Evolutionary conservation across 2,113 vertebrate species (phyloP).

Genomic region (Athene cunicularia): DNA sequence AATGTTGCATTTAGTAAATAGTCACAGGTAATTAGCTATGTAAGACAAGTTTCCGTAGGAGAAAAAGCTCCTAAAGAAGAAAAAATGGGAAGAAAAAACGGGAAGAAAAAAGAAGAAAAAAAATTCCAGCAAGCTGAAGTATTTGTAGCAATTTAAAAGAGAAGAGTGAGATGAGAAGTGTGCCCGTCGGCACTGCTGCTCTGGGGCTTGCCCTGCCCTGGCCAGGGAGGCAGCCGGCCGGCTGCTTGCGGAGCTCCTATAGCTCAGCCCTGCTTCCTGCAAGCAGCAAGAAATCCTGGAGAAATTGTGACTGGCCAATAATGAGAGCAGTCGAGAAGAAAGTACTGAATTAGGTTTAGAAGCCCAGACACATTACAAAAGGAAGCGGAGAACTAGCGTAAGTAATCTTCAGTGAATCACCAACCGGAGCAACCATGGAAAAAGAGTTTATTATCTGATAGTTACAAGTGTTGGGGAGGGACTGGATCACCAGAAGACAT

Average conservation of each 20-base stretch:
- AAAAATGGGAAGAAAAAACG: not conserved
- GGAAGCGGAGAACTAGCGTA: not conserved
- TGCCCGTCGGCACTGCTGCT: not conserved
- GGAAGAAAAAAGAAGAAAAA: not conserved
- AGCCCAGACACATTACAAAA: not conserved
- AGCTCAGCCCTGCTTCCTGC: not conserved
- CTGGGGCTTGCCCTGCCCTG: not conserved
- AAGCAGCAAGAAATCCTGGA: not conserved
- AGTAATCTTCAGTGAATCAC: constrained; percentile 40
- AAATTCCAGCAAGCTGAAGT: not conserved
- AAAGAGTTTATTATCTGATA: constrained; percentile 54
- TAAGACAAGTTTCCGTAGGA: not conserved
- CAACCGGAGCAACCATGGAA: not conserved
- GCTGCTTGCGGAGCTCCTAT: not conserved
- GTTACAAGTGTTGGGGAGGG: constrained; percentile 29
- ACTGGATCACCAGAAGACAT: constrained; percentile 65
- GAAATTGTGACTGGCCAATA: not conserved
- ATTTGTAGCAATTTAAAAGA: not conserved
- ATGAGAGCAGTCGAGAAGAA: fast-evolving
- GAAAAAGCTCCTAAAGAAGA: not conserved
- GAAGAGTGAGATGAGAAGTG: not conserved
- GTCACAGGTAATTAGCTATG: not conserved
- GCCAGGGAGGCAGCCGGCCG: fast-evolving
- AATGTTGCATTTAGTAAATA: not conserved
- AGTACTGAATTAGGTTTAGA: not conserved